Evolutionary conservation across 92 coral and sea anemone genomes (phyloP), one percentile per base, ranked within the genome.

Genomic region (Phenganax marumi): DNA sequence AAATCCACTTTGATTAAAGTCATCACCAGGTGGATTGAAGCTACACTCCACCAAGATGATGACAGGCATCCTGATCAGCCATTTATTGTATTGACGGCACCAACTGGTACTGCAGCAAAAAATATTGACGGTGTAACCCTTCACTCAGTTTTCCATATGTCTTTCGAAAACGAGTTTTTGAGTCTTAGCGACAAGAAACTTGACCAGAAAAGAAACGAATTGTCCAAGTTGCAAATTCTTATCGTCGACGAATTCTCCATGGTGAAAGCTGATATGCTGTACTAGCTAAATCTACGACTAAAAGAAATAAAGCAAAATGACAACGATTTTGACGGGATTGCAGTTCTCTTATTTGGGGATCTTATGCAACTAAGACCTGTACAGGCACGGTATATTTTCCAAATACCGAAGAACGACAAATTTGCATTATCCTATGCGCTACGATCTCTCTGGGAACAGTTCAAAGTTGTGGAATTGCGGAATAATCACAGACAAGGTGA

Each of bases 401-500:
- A 63, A 63, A 63, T 63, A 19, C 70, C 70, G 70, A 63, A 63
- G 23, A 63, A 63, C 22, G 70, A 70, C 12, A 6, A 70, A 70
- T 70, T 70, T 26, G 76, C 76, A 70, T 70, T 46, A 70, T 70
- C 77, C 57, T 33, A 73, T 73, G 77, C 49, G 77, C 57, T 73
- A 47, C 77, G 57, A 73, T 73, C 77, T 73, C 77, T 73, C 57
- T 73, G 77, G 57, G 58, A 73, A 73, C 46, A 73, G 24, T 68
- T 68, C 74, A 68, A 73, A 60, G 66, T 60, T 60, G 66, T 60
- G 24, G 66, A 60, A 73, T 73, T 73, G 50, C 57, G 52, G 58
- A 25, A 73, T 73, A 73, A 73, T 50, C 77, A 73, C 77, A 73
- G 77, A 73, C 77, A 73, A 73, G 77, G 77, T 50, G 77, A 73